Conservation (phyloP, 1,140 invertebrate genomes). For the Drosophila pandora region DNA sequence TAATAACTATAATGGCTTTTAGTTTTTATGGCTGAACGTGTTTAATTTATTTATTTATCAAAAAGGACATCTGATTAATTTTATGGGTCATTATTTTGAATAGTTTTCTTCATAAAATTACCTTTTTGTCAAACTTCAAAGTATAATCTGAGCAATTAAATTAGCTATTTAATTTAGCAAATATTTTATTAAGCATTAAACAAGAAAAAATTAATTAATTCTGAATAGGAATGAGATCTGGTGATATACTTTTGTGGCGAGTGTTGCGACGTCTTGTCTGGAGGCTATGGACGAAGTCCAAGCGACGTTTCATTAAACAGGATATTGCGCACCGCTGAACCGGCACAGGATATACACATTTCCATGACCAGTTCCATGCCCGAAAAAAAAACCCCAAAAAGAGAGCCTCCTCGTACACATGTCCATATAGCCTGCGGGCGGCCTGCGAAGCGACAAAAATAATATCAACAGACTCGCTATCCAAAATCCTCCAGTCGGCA, state of each 20-base stretch:
- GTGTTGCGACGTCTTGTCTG: neutral
- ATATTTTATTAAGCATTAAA: neutral
- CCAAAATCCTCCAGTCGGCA: slow-evolving; percentile 1
- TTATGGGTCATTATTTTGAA: neutral
- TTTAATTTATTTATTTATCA: neutral
- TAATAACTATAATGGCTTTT: neutral
- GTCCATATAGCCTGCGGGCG: neutral
- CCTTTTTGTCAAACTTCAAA: neutral
- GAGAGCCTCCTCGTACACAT: neutral
- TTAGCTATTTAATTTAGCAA: neutral
- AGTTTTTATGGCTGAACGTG: neutral
- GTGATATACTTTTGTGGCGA: neutral
- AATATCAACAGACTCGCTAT: slow-evolving; percentile 37
- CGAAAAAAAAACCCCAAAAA: neutral
- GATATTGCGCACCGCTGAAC: slow-evolving; percentile 33
- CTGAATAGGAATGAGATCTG: neutral
- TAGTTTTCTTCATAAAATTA: neutral
- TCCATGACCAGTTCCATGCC: neutral
- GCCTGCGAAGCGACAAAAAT: slow-evolving; percentile 18
- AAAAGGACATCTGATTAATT: neutral
- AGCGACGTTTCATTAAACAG: slow-evolving; percentile 34
- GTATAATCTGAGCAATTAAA: too few species aligned
- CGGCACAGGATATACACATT: slow-evolving; percentile 1
- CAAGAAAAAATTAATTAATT: neutral
- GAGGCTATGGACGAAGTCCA: slow-evolving; percentile 4